phyloP scores from a whole-genome alignment of 1,140 invertebrate species.

The Sipha flava region DNA sequence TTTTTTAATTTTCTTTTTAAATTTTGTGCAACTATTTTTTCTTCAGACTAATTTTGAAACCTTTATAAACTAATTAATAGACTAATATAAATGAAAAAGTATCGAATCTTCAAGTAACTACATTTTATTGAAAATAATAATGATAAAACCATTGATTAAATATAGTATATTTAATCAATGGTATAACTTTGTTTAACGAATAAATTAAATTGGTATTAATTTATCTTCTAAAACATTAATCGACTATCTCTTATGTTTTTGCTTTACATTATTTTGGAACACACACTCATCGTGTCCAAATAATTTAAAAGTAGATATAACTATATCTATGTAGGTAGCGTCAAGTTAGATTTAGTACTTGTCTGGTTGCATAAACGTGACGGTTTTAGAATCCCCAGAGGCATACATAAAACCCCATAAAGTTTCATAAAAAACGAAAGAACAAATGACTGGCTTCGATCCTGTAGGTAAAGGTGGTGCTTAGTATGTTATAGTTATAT shows the following conservation, averaged over 20 bases:
- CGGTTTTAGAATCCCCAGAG: background rate
- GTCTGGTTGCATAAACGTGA: conserved; percentile 4
- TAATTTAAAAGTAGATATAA: background rate
- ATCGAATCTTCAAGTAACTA: too few relatives aligned
- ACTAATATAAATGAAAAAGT: too few relatives aligned
- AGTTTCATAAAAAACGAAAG: background rate
- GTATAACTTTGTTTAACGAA: background rate
- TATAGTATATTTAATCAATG: background rate
- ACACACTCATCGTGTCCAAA: background rate
- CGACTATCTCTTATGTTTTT: too few relatives aligned
- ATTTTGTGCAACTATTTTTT: background rate
- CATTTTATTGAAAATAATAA: too few relatives aligned
- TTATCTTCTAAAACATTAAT: too few relatives aligned
- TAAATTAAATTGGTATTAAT: background rate
- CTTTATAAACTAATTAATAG: background rate
- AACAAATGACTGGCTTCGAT: conserved; percentile 27
- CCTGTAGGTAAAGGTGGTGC: background rate
- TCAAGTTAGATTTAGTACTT: conserved; percentile 28
- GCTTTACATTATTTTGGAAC: background rate
- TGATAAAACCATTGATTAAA: too few relatives aligned
- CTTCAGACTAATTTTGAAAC: background rate
- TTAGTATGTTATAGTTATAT: background rate
- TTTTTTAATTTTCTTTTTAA: background rate
- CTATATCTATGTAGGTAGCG: background rate
- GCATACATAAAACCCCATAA: background rate